phyloP scores from a whole-genome alignment of 2,888 invertebrate genomes.

The Drosophila anomalata region DNA sequence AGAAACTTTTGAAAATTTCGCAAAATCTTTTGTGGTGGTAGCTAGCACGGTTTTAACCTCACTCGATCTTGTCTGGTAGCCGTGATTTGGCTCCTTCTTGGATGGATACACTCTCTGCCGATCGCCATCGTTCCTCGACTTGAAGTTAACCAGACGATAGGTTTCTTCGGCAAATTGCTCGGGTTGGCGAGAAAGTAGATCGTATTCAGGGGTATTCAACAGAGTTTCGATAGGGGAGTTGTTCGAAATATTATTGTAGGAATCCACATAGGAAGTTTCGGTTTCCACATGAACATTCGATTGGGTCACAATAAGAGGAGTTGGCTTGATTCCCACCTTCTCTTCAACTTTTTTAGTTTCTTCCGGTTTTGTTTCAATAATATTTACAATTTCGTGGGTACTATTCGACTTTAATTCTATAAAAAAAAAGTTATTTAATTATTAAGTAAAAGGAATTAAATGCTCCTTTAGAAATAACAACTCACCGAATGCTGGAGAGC shows the following conservation, averaged over 20 bases:
- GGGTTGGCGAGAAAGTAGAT: slow-evolving; percentile 92
- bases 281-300: slow-evolving; percentile 42
- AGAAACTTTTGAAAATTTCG: slow-evolving; percentile 94
- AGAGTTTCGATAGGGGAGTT: slow-evolving; percentile 86
- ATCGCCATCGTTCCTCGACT: slow-evolving; percentile 84
- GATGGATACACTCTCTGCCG: slow-evolving; percentile 82
- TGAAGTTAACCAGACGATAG: slow-evolving; percentile 91
- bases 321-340: slow-evolving; percentile 73
- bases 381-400: slow-evolving; percentile 51
- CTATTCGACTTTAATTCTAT: slow-evolving; percentile 49
- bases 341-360: slow-evolving; percentile 43
- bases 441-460: not conserved
- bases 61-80: slow-evolving; percentile 92
- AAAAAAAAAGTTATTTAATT: slow-evolving; percentile 8
- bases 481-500: slow-evolving; percentile 88
- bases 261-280: slow-evolving; percentile 32
- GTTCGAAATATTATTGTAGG: slow-evolving; percentile 14
- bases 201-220: slow-evolving; percentile 92
- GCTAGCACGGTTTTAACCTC: slow-evolving; percentile 95
- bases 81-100: slow-evolving; percentile 87
- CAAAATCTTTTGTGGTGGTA: slow-evolving; percentile 93
- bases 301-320: slow-evolving; percentile 44
- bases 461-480: not conserved
- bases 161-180: slow-evolving; percentile 94
- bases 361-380: slow-evolving; percentile 77